Evolutionary conservation across 1,140 invertebrate species (phyloP).

Genomic region (Ylistrum balloti): DNA sequence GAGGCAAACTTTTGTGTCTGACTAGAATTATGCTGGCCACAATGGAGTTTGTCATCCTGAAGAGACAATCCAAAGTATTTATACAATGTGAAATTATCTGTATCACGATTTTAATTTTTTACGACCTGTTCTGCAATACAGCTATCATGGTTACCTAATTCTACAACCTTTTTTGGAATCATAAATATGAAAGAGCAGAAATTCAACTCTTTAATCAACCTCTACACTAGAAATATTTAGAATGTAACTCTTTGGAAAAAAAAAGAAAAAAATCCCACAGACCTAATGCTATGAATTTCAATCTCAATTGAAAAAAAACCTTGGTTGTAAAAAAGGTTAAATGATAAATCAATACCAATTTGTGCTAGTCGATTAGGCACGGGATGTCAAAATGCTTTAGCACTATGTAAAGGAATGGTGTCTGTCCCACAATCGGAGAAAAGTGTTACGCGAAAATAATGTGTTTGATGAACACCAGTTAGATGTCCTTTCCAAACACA

Average conservation of each 20-base stretch:
- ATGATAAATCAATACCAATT: slow-evolving; percentile 36
- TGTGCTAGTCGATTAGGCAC: slow-evolving; percentile 21
- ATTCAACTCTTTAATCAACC: not conserved
- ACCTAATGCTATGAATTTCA: not conserved
- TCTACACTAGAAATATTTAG: not conserved
- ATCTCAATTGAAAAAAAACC: slow-evolving; percentile 19
- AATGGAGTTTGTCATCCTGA: not conserved
- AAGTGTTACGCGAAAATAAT: not conserved
- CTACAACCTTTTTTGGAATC: not conserved
- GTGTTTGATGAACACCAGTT: not conserved
- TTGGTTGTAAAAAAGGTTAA: not conserved
- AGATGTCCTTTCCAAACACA: not conserved
- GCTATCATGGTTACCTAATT: not conserved
- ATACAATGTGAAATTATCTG: not conserved
- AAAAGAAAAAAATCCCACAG: not conserved
- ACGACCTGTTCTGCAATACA: too few species aligned
- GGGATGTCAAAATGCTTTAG: slow-evolving; percentile 3
- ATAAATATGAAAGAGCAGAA: slow-evolving; percentile 1
- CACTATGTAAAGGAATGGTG: slow-evolving; percentile 33
- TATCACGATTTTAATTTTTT: not conserved
- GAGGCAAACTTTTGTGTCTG: not conserved
- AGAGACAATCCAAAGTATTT: not conserved
- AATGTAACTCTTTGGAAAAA: not conserved
- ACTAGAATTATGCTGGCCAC: slow-evolving; percentile 26
- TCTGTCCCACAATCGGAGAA: not conserved